Conservation (phyloP, 2,113 vertebrate species). For the Muntiacus reevesi region DNA sequence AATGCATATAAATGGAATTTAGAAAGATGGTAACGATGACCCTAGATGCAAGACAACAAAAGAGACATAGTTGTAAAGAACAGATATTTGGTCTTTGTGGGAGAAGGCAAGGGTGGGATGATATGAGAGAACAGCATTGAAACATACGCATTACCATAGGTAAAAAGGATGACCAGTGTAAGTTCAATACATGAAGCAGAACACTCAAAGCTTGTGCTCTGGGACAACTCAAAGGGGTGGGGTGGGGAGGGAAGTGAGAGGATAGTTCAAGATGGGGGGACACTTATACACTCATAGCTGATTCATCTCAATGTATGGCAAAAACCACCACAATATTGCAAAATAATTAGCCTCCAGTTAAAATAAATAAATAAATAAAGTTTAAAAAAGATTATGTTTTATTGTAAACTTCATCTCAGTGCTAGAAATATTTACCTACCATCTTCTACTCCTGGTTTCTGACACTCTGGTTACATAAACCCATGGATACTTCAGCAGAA, state of each 20-base stretch:
- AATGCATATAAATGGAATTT: neutral
- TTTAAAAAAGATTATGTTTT: neutral
- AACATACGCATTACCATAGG: neutral
- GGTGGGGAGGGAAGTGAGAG: neutral
- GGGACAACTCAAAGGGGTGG: neutral
- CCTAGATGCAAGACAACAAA: neutral
- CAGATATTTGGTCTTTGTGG: neutral
- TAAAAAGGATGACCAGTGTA: neutral
- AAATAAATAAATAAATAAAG: neutral
- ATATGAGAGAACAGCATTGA: neutral
- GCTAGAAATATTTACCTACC: neutral
- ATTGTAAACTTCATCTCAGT: neutral
- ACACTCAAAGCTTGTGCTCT: neutral
- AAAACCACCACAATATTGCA: neutral
- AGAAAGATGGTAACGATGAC: neutral
- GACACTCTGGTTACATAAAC: neutral
- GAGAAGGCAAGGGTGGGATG: neutral
- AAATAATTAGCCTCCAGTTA: neutral
- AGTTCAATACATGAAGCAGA: neutral
- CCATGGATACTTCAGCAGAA: neutral
- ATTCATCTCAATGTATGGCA: neutral
- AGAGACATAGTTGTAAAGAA: neutral
- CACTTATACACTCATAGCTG: neutral
- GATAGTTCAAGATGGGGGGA: neutral
- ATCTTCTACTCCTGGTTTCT: neutral